phyloP scores from a whole-genome alignment of 2,888 invertebrate species.

The Ditula angustiorana region DNA sequence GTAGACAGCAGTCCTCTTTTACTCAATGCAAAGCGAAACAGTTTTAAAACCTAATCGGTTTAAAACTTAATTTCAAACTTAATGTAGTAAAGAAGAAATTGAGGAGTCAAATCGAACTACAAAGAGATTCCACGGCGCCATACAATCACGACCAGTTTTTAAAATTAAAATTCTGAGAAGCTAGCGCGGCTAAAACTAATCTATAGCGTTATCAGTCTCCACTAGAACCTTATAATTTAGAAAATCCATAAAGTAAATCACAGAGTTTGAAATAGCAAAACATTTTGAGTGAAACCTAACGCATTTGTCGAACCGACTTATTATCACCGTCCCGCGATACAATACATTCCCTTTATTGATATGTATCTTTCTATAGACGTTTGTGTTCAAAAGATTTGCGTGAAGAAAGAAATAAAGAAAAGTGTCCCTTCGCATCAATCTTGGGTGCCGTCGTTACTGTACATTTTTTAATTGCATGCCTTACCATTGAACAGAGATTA shows the following conservation, averaged over 20 bases:
- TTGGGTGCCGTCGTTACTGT: slow-evolving; percentile 74
- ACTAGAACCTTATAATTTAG: slow-evolving; percentile 85
- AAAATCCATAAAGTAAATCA: slow-evolving; percentile 84
- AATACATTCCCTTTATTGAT: slow-evolving; percentile 76
- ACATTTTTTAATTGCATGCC: slow-evolving; percentile 65
- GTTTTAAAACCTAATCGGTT: not conserved
- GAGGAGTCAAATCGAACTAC: slow-evolving; percentile 17
- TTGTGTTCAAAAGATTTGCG: slow-evolving; percentile 63
- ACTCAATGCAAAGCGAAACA: not conserved
- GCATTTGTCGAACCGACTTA: slow-evolving; percentile 64
- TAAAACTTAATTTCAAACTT: not conserved
- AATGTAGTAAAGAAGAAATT: slow-evolving; percentile 9
- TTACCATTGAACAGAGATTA: slow-evolving; percentile 76
- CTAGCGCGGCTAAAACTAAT: slow-evolving; percentile 85
- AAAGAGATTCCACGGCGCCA: slow-evolving; percentile 19
- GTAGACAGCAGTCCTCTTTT: not conserved
- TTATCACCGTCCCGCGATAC: slow-evolving; percentile 70
- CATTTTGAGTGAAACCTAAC: slow-evolving; percentile 74
- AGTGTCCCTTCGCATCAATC: slow-evolving; percentile 81
- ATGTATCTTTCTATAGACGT: slow-evolving; percentile 82
- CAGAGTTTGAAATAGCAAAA: slow-evolving; percentile 83
- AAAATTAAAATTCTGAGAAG: slow-evolving; percentile 79
- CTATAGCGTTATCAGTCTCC: slow-evolving; percentile 85
- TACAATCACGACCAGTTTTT: slow-evolving; percentile 70
- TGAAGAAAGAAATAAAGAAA: slow-evolving; percentile 66